Conservation (phyloP, 2,113 vertebrate species). For the Dryoscopus gambensis region DNA sequence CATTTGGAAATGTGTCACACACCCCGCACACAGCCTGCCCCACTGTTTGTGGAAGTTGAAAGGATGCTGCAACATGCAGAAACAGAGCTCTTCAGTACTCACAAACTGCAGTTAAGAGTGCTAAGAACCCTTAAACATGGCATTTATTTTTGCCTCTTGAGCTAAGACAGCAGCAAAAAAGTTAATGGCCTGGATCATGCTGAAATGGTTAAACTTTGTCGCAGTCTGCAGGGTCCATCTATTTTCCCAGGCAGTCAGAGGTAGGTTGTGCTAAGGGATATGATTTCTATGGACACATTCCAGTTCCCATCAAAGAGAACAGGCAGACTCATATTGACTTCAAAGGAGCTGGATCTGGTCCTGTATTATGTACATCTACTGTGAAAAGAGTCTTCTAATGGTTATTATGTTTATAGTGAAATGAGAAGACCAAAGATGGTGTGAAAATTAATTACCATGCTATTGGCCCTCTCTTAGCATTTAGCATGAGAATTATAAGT, state of each 20-base stretch:
- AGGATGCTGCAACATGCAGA: not conserved
- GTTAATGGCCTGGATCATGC: not conserved
- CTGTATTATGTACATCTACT: not conserved
- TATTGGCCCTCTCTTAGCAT: not conserved
- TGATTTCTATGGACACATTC: slow-evolving; percentile 23
- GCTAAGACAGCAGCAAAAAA: not conserved
- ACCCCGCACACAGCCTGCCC: not conserved
- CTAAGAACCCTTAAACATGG: not conserved
- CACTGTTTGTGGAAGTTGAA: not conserved
- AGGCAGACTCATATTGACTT: not conserved
- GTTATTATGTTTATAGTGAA: not conserved
- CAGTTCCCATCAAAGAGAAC: slow-evolving; percentile 15
- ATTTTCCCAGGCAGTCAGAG: slow-evolving; percentile 24
- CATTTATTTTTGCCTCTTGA: not conserved
- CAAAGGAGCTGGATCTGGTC: slow-evolving; percentile 9
- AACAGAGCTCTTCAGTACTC: not conserved
- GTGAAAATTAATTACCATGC: slow-evolving; percentile 33
- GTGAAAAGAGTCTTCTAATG: not conserved
- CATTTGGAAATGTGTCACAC: not conserved
- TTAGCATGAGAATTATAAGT: not conserved
- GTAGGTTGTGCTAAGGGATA: not conserved
- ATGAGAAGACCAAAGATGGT: not conserved
- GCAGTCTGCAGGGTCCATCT: not conserved
- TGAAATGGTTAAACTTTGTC: not conserved
- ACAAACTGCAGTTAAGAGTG: not conserved